Evolutionary conservation across 2,113 vertebrate genomes (phyloP).

Genomic region (Parus major): DNA sequence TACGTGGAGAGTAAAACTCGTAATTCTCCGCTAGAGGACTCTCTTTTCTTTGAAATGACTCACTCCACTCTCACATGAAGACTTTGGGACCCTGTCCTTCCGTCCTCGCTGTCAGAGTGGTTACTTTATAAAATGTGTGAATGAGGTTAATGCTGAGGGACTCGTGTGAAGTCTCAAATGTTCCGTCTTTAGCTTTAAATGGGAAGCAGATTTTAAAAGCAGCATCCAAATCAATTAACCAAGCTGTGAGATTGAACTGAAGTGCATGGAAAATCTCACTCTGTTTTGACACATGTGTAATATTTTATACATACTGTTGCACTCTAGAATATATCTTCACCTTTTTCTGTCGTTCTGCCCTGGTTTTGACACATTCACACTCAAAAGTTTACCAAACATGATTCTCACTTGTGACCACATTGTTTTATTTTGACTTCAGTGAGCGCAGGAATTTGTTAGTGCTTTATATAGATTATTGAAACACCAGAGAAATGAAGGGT

Average conservation of each 20-base stretch:
- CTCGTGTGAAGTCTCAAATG: background rate
- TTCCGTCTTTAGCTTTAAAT: slow-evolving; percentile 7
- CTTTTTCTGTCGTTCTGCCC: background rate
- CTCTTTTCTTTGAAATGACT: slow-evolving; percentile 48
- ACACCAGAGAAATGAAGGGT: background rate
- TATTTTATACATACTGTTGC: slow-evolving; percentile 17
- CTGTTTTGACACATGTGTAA: background rate
- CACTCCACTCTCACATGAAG: accelerated
- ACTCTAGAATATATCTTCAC: background rate
- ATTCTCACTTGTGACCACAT: background rate
- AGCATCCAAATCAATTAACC: slow-evolving; percentile 33
- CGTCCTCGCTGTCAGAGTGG: background rate
- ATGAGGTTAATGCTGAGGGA: background rate
- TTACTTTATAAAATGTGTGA: slow-evolving; percentile 22
- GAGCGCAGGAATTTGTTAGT: background rate
- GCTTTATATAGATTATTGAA: background rate
- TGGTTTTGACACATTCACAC: background rate
- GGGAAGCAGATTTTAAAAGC: slow-evolving; percentile 6
- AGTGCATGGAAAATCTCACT: slow-evolving; percentile 14
- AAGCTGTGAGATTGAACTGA: background rate
- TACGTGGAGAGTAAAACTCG: background rate
- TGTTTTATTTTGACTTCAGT: background rate
- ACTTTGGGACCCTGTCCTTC: background rate
- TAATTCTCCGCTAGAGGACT: slow-evolving; percentile 57
- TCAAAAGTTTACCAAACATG: background rate